phyloP scores from a whole-genome alignment of 2,888 invertebrate genomes.

The Epistrophe eligans region DNA sequence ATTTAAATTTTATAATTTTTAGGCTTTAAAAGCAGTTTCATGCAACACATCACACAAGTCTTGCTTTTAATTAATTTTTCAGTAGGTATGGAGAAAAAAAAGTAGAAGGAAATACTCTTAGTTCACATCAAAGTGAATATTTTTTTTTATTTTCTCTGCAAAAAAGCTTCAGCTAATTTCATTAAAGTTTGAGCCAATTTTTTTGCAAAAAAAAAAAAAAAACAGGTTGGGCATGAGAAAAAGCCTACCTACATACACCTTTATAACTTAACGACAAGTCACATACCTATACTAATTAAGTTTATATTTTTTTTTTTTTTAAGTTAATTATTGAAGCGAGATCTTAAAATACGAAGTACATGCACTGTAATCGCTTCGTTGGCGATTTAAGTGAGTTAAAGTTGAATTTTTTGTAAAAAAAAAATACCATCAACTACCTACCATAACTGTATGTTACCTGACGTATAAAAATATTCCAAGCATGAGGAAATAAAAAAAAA shows the following conservation, averaged over 20 bases:
- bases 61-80: slow-evolving; percentile 42
- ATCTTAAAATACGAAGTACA: slow-evolving; percentile 56
- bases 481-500: slow-evolving; percentile 38
- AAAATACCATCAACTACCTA: slow-evolving; percentile 24
- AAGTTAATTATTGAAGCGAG: slow-evolving; percentile 69
- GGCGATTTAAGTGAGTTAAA: slow-evolving; percentile 67
- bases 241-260: slow-evolving; percentile 16
- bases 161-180: slow-evolving; percentile 58
- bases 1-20: too few relatives aligned
- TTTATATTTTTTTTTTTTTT: slow-evolving; percentile 34
- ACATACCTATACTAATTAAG: slow-evolving; percentile 57
- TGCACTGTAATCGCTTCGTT: slow-evolving; percentile 62
- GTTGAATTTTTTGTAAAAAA: slow-evolving; percentile 48
- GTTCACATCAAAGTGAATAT: slow-evolving; percentile 69
- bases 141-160: background rate
- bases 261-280: slow-evolving; percentile 28
- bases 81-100: background rate
- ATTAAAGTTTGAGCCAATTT: slow-evolving; percentile 71
- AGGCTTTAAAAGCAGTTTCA: background rate
- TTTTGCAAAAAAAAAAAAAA: slow-evolving; percentile 35
- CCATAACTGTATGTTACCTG: slow-evolving; percentile 44
- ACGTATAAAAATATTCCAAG: slow-evolving; percentile 29
- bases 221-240: slow-evolving; percentile 43
- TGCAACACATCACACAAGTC: background rate
- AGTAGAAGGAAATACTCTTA: slow-evolving; percentile 46